These are phyloP conservation scores for Chaetura pelagica DNA, from an alignment of 2,113 vertebrate species.

Conservation along the genomic window DNA sequence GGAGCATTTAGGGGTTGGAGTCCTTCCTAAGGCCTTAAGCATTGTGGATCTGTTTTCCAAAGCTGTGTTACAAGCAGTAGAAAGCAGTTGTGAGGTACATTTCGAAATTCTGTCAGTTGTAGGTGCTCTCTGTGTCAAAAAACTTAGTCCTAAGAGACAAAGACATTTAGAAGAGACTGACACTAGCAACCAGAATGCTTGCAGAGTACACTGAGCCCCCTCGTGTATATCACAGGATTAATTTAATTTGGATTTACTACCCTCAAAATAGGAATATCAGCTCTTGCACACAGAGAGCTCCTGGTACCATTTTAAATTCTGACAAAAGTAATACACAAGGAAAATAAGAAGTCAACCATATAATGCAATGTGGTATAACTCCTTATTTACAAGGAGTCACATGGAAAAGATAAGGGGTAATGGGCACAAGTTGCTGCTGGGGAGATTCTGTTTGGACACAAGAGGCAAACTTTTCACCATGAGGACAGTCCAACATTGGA, in stretches of 20 bases:
- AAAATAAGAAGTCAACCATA: neutral
- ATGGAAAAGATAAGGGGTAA: too few relatives aligned
- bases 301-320: neutral
- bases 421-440: too few relatives aligned
- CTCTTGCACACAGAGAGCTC: neutral
- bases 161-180: neutral
- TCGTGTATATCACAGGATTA: neutral
- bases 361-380: neutral
- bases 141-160: rapidly evolving
- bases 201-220: neutral
- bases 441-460: too few relatives aligned
- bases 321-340: neutral
- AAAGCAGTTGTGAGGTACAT: neutral
- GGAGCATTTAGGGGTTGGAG: neutral
- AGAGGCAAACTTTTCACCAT: too few relatives aligned
- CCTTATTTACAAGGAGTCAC: too few relatives aligned
- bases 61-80: neutral
- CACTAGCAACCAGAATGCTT: neutral
- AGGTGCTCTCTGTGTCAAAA: neutral
- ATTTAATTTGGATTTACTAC: neutral
- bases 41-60: neutral
- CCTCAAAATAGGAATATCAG: neutral
- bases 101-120: neutral
- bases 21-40: neutral
- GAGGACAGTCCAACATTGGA: too few relatives aligned